Evolutionary conservation across 2,888 invertebrate species (phyloP), one percentile per base, ranked within the genome.

Genomic region (Nowickia ferox): DNA sequence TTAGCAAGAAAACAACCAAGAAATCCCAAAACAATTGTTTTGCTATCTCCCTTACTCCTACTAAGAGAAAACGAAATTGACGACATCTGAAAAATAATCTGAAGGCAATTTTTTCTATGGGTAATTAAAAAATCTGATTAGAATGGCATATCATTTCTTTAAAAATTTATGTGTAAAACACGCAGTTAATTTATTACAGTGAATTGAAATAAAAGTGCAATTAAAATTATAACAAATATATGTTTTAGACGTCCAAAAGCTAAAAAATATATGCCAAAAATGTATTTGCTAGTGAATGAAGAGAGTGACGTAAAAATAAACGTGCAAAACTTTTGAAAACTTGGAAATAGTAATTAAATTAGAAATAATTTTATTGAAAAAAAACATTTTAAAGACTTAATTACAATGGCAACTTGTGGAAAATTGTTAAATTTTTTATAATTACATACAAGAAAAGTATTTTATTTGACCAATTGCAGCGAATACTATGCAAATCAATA

Each of bases 71-170:
- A 44, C 11, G 19, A 53, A 63, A 53, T 11, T 61, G 57, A 68
- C 59, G 61, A 40, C 65, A 42, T 57, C 38, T 40, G 17, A 30
- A 57, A 11, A 69, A 44, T 59, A 68, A 13, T 17, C 17, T 15
- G 30, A 72, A 40, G 46, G 75, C 40, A 75, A 61, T n/a, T 68
- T 75, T 61, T 22, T 10, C 8, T 3, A 38, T 42, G 53, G 68
- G 68, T 71, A 76, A 82, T 75, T 72, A 42, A 63, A 65, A 84
- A 66, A 59, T 80, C 80, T 75, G 75, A 84, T 79, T 78, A 84
- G 76, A 84, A 79, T 38, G 40, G 55, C 13, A 61, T 84, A 65
- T 72, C 76, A 81, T 77, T 84, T 72, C 68, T 72, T 38, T n/a
- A 48, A 17, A 68, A 68, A 68, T 53, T 84, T 55, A 44, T 63